Evolutionary conservation across 2,888 invertebrate species (phyloP).

Genomic region (Ectropis crepuscularia): DNA sequence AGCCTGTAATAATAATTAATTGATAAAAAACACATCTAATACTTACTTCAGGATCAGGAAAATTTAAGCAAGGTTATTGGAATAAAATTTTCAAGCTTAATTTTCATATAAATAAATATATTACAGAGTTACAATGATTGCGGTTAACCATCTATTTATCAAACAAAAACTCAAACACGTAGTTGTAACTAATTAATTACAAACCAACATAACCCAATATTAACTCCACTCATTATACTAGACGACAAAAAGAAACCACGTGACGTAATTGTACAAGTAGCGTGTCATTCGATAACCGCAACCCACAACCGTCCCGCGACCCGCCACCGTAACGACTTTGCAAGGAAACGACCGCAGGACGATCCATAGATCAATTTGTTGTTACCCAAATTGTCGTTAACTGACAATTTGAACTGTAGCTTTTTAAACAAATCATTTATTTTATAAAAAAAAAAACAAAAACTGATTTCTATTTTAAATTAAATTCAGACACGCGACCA

Average conservation of each 20-base stretch:
- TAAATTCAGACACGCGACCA: too few species aligned
- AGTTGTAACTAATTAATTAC: slow-evolving; percentile 15
- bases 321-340: slow-evolving; percentile 50
- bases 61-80: too few species aligned
- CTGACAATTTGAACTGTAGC: too few species aligned
- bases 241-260: slow-evolving; percentile 48
- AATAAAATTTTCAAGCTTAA: too few species aligned
- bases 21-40: too few species aligned
- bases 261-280: slow-evolving; percentile 51
- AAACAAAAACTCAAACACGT: slow-evolving; percentile 18
- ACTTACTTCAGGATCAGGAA: too few species aligned
- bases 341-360: slow-evolving; percentile 45
- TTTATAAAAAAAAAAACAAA: too few species aligned
- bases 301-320: slow-evolving; percentile 19
- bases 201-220: slow-evolving; percentile 26
- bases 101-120: neutral
- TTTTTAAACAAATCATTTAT: too few species aligned
- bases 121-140: slow-evolving; percentile 2
- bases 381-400: slow-evolving; percentile 5
- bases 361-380: slow-evolving; percentile 37
- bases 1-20: too few species aligned
- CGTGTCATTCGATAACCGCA: slow-evolving; percentile 57
- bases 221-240: slow-evolving; percentile 23
- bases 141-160: slow-evolving; percentile 17
- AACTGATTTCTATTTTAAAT: too few species aligned